Evolutionary conservation across 2,113 vertebrate genomes (phyloP).

Genomic region (Brachypteracias leptosomus): DNA sequence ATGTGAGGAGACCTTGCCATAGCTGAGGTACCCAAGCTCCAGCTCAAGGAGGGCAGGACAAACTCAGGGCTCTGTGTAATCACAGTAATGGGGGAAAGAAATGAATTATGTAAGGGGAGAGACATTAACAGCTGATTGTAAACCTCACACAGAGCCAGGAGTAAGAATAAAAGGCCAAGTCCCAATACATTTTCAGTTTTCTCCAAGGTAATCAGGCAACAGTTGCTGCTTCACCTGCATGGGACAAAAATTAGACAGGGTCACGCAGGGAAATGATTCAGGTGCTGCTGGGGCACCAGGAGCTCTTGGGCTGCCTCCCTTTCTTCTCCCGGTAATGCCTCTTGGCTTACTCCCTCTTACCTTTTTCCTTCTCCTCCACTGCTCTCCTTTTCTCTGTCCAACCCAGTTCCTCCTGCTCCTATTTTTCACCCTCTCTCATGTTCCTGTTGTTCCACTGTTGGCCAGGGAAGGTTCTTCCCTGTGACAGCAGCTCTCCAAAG

Average conservation of each 20-base stretch:
- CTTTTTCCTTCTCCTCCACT: background rate
- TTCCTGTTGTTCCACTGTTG: background rate
- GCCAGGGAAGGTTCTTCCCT: background rate
- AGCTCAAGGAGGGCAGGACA: background rate
- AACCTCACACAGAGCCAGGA: conserved; percentile 12
- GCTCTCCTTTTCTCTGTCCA: background rate
- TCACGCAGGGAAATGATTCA: background rate
- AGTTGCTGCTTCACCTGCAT: background rate
- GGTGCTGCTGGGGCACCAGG: background rate
- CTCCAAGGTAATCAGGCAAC: background rate
- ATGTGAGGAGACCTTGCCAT: accelerated
- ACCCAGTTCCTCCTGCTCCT: background rate
- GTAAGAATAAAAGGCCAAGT: background rate
- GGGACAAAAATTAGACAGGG: background rate
- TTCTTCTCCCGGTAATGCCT: background rate
- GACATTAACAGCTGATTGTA: conserved; percentile 32
- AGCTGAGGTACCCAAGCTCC: background rate
- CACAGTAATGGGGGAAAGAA: background rate
- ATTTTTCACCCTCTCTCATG: background rate
- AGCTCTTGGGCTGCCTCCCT: background rate
- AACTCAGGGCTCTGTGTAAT: background rate
- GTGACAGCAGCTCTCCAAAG: background rate
- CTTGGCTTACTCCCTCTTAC: background rate
- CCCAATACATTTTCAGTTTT: background rate
- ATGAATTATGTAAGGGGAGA: background rate